Conservation (phyloP, 2,113 vertebrate genomes). For the Cavia aperea region DNA sequence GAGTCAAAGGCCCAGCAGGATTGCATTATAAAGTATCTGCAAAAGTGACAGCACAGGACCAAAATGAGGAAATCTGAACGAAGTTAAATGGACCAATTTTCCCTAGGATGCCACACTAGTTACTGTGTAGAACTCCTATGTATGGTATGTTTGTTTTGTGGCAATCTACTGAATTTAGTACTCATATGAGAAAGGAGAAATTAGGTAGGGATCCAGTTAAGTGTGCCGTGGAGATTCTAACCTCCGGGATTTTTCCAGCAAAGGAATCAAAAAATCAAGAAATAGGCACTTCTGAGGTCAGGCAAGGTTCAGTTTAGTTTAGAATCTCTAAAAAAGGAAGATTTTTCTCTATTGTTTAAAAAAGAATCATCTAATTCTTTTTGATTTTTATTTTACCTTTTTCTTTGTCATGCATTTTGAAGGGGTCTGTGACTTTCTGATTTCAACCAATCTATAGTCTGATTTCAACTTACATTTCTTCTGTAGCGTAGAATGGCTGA, state of each 20-base stretch:
- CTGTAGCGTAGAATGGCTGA: conserved; percentile 87
- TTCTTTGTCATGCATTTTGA: background rate
- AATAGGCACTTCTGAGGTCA: background rate
- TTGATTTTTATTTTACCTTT: background rate
- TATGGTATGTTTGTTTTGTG: background rate
- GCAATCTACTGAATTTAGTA: background rate
- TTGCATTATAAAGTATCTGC: conserved; percentile 87
- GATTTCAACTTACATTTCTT: conserved; percentile 83
- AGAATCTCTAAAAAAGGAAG: background rate
- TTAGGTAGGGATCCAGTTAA: background rate
- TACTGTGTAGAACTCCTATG: background rate
- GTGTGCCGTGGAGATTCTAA: background rate
- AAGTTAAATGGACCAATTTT: background rate
- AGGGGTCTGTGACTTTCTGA: background rate
- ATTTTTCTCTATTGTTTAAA: background rate
- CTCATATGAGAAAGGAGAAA: background rate
- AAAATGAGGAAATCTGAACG: background rate
- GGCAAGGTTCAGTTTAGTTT: background rate
- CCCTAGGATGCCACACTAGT: background rate
- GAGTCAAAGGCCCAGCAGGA: conserved; percentile 90
- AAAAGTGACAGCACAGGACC: conserved; percentile 33
- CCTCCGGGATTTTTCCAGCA: background rate
- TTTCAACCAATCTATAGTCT: background rate
- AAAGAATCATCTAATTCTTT: conserved; percentile 5
- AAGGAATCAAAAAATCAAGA: background rate